phyloP scores from a whole-genome alignment of 2,888 invertebrate genomes.

The Nematopogon swammerdamellus region DNA sequence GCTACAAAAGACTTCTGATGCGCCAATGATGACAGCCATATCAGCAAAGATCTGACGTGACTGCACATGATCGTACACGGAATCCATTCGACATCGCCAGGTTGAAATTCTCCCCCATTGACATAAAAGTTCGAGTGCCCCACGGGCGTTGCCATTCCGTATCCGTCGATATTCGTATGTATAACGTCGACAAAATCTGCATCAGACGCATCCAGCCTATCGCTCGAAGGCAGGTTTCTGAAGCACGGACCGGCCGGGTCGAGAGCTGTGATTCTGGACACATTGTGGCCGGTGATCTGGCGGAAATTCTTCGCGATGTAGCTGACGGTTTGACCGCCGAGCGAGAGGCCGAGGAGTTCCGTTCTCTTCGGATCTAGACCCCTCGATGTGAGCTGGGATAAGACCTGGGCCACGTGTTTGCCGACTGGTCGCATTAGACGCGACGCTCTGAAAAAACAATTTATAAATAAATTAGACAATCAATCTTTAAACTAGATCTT shows the following conservation, averaged over 20 bases:
- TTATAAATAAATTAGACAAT: too few species aligned
- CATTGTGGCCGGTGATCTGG: slow-evolving; percentile 27
- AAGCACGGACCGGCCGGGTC: slow-evolving; percentile 12
- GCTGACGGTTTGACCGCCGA: slow-evolving; percentile 40
- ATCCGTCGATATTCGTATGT: slow-evolving; percentile 8
- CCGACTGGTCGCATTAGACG: slow-evolving; percentile 47
- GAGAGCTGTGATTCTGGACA: slow-evolving; percentile 21
- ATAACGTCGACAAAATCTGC: slow-evolving; percentile 11
- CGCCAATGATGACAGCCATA: slow-evolving; percentile 18
- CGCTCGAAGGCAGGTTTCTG: slow-evolving; percentile 7
- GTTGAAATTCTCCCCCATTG: slow-evolving; percentile 13
- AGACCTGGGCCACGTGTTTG: slow-evolving; percentile 35
- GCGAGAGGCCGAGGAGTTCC: slow-evolving; percentile 40
- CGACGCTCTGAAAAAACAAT: slow-evolving; percentile 28
- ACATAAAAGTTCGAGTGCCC: slow-evolving; percentile 9
- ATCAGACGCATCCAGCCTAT: slow-evolving; percentile 4
- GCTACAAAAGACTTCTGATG: slow-evolving; percentile 17
- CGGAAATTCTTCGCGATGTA: slow-evolving; percentile 38
- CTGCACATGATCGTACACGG: slow-evolving; percentile 18
- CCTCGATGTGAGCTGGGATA: slow-evolving; percentile 25
- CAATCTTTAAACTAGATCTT: too few species aligned
- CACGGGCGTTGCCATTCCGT: slow-evolving; percentile 6
- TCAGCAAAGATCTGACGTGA: slow-evolving; percentile 15
- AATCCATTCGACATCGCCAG: slow-evolving; percentile 16
- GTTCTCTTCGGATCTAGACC: slow-evolving; percentile 33